A percentile compares a stretch with the other conserved stretches of the same genome.
Conservation (phyloP, 2,888 invertebrate genomes). For the Platycnemis pennipes region DNA sequence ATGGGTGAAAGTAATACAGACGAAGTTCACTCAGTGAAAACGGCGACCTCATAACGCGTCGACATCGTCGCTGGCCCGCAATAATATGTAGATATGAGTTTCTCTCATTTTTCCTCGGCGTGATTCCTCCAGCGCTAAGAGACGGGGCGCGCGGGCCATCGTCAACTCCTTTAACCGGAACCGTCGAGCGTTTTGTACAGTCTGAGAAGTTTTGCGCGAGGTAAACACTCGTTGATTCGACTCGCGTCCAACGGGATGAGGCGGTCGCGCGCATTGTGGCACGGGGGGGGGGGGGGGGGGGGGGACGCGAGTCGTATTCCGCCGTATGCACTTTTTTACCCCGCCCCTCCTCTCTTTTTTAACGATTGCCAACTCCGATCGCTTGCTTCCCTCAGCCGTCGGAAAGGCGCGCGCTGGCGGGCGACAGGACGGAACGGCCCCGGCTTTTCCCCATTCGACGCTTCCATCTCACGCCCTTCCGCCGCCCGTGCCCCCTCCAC, state of each 20-base stretch:
- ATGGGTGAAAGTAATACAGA: not conserved
- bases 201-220: not conserved
- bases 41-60: not conserved
- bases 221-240: not conserved
- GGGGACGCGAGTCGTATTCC: slow-evolving; percentile 22
- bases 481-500: not conserved
- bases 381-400: not conserved
- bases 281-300: not conserved
- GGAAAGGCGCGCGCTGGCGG: slow-evolving; percentile 53
- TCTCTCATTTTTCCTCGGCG: not conserved
- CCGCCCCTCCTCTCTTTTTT: slow-evolving; percentile 53
- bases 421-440: slow-evolving; percentile 54
- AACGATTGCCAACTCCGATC: slow-evolving; percentile 62
- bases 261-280: not conserved
- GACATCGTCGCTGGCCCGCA: not conserved
- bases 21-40: not conserved
- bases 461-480: slow-evolving; percentile 17
- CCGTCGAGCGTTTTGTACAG: not conserved
- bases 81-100: not conserved
- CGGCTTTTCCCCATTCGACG: slow-evolving; percentile 62
- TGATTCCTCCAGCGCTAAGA: not conserved
- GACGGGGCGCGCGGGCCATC: not conserved
- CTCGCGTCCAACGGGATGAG: not conserved
- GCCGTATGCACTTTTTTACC: too few species aligned
- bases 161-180: not conserved